phyloP scores from a whole-genome alignment of 2,888 invertebrate genomes.

The Drosophila parthenogenetica region DNA sequence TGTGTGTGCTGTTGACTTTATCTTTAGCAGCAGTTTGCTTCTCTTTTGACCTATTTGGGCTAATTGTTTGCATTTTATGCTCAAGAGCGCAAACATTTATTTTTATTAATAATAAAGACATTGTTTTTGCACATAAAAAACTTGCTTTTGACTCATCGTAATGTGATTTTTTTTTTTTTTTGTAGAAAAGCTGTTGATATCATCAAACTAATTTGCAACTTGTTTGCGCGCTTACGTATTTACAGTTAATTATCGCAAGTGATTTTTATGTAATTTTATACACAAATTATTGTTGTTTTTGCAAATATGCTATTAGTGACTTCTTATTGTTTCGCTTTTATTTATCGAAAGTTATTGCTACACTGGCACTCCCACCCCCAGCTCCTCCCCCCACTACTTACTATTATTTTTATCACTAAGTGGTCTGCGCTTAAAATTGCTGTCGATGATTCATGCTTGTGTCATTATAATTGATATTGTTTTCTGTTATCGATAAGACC shows the following conservation, averaged over 20 bases:
- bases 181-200: constrained; percentile 14
- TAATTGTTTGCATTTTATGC: constrained; percentile 25
- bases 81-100: constrained; percentile 3
- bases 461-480: constrained; percentile 53
- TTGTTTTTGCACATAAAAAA: constrained; percentile 2
- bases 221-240: constrained; percentile 3
- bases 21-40: constrained; percentile 10
- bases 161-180: neutral
- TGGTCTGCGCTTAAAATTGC: constrained; percentile 14
- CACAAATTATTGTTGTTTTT: neutral
- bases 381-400: neutral
- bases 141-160: constrained; percentile 17
- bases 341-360: neutral
- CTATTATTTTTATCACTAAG: constrained; percentile 5
- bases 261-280: constrained; percentile 23
- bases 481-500: constrained; percentile 41
- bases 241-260: constrained; percentile 10
- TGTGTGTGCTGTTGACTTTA: constrained; percentile 6
- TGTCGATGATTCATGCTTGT: constrained; percentile 43
- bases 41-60: constrained; percentile 21
- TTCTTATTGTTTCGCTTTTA: neutral
- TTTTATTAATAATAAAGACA: constrained; percentile 5
- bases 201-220: constrained; percentile 26
- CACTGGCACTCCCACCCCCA: neutral
- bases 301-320: neutral